Evolutionary conservation across 2,797 vertebrate genomes (phyloP).

Genomic region (Cynodonichthys magdalenae): DNA sequence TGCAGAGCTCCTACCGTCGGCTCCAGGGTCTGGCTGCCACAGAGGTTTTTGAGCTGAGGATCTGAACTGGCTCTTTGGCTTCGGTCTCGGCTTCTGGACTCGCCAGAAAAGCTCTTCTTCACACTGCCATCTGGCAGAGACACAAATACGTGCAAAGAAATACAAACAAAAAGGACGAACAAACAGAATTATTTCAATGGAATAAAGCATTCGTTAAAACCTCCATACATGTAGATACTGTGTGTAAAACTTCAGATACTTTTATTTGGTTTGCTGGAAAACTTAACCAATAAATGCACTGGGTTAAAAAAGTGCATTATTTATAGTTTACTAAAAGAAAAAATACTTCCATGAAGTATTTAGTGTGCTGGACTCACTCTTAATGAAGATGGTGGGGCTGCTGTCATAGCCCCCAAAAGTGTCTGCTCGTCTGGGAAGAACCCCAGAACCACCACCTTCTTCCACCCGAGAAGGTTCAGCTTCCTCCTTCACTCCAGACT

Average conservation of each 20-base stretch:
- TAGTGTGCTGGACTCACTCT: constrained; percentile 80
- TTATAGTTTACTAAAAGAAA: constrained; percentile 15
- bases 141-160: constrained; percentile 5
- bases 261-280: background rate
- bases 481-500: constrained; percentile 73
- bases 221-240: too few species aligned
- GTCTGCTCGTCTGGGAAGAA: constrained; percentile 85
- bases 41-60: constrained; percentile 76
- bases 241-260: background rate
- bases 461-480: constrained; percentile 58
- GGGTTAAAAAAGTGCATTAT: constrained; percentile 8
- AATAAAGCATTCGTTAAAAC: background rate
- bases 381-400: constrained; percentile 69
- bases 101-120: constrained; percentile 76
- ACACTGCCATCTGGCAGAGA: constrained; percentile 80
- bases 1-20: constrained; percentile 71
- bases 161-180: background rate
- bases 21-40: constrained; percentile 70
- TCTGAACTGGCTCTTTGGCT: constrained; percentile 81
- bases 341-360: constrained; percentile 21
- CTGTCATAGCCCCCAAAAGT: constrained; percentile 92
- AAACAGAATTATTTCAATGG: background rate
- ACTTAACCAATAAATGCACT: constrained; percentile 19
- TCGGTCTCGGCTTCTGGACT: constrained; percentile 80
- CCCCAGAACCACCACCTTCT: constrained; percentile 59